phyloP scores from a whole-genome alignment of 2,797 vertebrate species.

The Otus scops region DNA sequence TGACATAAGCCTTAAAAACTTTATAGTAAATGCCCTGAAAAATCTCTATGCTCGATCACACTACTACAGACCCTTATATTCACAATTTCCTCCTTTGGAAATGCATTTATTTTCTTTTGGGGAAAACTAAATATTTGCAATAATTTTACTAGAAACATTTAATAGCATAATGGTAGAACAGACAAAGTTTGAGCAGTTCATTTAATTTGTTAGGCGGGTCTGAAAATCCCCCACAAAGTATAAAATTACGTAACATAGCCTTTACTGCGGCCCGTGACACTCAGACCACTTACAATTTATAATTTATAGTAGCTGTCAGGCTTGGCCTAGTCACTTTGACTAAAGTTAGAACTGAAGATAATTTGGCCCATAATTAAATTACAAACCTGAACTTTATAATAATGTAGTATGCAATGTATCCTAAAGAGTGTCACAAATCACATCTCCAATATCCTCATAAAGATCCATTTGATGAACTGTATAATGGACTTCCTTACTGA shows the following conservation, averaged over 20 bases:
- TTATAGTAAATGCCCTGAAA: not conserved
- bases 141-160: not conserved
- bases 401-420: slow-evolving; percentile 43
- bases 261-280: not conserved
- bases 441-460: slow-evolving; percentile 51
- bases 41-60: not conserved
- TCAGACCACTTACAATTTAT: slow-evolving; percentile 14
- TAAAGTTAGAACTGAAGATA: slow-evolving; percentile 49
- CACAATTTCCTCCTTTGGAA: not conserved
- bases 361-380: slow-evolving; percentile 59
- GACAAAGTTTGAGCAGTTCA: not conserved
- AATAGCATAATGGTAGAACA: not conserved
- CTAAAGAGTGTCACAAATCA: slow-evolving; percentile 60
- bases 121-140: not conserved
- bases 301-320: slow-evolving; percentile 50
- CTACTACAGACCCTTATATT: not conserved
- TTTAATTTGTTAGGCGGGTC: not conserved
- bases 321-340: slow-evolving; percentile 18
- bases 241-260: slow-evolving; percentile 16
- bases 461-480: slow-evolving; percentile 49
- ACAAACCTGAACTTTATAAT: slow-evolving; percentile 63
- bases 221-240: not conserved
- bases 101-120: not conserved
- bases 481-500: slow-evolving; percentile 33
- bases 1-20: not conserved